phyloP scores from a whole-genome alignment of 2,113 vertebrate species.

The Anthoscopus minutus region DNA sequence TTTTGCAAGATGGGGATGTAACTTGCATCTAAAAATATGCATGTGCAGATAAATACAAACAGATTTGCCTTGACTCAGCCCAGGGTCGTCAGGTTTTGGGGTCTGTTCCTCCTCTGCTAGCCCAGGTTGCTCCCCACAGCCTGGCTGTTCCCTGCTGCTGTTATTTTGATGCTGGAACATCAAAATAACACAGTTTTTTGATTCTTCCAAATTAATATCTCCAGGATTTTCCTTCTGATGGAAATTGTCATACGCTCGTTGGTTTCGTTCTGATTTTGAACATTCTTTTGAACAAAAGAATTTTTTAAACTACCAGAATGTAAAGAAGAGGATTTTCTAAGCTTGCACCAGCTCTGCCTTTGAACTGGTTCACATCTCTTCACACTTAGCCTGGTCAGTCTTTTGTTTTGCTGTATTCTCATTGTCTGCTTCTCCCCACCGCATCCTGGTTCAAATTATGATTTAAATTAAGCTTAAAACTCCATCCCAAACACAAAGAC shows the following conservation, averaged over 20 bases:
- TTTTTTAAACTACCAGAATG: neutral
- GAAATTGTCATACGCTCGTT: neutral
- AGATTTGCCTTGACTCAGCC: neutral
- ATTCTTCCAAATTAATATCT: neutral
- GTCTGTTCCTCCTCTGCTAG: neutral
- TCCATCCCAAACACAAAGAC: neutral
- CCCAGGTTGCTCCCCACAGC: neutral
- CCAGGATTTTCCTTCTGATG: neutral
- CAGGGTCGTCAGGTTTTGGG: neutral
- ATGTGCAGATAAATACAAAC: neutral
- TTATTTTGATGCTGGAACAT: too few relatives aligned
- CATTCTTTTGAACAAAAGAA: too few relatives aligned
- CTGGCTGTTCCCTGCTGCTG: neutral
- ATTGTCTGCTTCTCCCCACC: neutral
- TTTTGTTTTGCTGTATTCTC: neutral
- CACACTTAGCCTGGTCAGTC: neutral
- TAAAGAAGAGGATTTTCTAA: neutral
- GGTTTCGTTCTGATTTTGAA: neutral
- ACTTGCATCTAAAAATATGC: neutral
- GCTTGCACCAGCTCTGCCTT: neutral
- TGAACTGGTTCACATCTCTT: neutral
- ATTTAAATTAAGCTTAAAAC: constrained; percentile 34
- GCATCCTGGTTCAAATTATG: neutral
- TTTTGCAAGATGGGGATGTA: neutral
- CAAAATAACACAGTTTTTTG: neutral